Conservation (phyloP, 2,113 vertebrate species). For the Thamnaconus septentrionalis region DNA sequence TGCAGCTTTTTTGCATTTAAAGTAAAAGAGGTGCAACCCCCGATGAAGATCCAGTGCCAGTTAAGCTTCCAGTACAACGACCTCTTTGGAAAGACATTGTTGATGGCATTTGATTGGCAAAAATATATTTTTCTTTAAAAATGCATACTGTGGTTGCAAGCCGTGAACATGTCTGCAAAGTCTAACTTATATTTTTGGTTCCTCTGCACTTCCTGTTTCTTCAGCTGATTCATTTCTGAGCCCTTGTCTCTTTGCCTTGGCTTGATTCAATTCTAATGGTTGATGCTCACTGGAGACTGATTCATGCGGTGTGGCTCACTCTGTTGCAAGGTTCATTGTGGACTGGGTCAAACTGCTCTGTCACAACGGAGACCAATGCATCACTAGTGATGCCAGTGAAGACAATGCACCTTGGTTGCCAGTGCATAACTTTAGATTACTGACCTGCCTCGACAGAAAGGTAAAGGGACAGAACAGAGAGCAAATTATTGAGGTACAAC, state of each 20-base stretch:
- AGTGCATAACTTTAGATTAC: slow-evolving; percentile 19
- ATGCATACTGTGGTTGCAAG: too few species aligned
- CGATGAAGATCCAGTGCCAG: too few species aligned
- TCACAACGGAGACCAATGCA: slow-evolving; percentile 29
- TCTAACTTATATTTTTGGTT: too few species aligned
- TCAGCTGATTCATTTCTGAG: slow-evolving; percentile 28
- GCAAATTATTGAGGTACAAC: background rate
- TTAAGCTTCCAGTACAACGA: too few species aligned
- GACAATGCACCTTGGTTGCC: slow-evolving; percentile 37
- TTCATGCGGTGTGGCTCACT: slow-evolving; percentile 65
- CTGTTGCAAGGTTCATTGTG: slow-evolving; percentile 65
- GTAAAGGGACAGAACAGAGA: background rate
- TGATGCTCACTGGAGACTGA: slow-evolving; percentile 46
- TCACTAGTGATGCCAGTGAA: slow-evolving; percentile 63
- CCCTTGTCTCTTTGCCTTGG: slow-evolving; percentile 53
- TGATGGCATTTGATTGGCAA: too few species aligned
- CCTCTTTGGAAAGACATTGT: too few species aligned
- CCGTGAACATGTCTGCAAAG: too few species aligned
- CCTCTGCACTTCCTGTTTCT: too few species aligned
- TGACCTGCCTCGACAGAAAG: slow-evolving; percentile 5
- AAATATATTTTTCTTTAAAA: too few species aligned
- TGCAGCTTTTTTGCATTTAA: background rate
- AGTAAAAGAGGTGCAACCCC: too few species aligned
- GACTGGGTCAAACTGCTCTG: slow-evolving; percentile 57
- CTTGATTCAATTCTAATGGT: slow-evolving; percentile 56